Percentiles rank a stretch among this genome's conserved stretches.
These are phyloP conservation scores for Miltochrista miniata DNA, from an alignment of 2,888 invertebrate genomes.

Conservation along the genomic window DNA sequence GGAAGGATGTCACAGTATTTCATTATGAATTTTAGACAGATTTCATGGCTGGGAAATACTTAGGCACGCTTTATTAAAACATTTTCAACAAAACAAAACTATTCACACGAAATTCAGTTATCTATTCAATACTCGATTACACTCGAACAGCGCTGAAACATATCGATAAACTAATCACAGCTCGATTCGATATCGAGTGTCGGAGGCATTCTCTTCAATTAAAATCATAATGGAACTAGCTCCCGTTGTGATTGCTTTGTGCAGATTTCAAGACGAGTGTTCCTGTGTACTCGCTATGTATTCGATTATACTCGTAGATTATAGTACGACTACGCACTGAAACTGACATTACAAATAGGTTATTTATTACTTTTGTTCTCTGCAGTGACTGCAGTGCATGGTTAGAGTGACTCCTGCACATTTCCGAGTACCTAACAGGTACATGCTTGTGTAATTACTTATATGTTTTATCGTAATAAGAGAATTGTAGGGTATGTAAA, in stretches of 20 bases:
- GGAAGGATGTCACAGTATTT: too few species aligned
- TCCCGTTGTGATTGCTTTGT: conserved; percentile 27
- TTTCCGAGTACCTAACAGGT: too few species aligned
- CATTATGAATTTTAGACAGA: too few species aligned
- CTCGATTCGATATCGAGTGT: conserved; percentile 16
- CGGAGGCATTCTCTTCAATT: conserved; percentile 22
- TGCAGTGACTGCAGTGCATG: too few species aligned
- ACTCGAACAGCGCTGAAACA: conserved; percentile 9
- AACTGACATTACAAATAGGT: not conserved
- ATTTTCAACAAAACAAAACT: not conserved
- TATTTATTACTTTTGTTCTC: too few species aligned
- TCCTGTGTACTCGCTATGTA: not conserved
- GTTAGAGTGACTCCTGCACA: too few species aligned
- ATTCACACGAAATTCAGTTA: not conserved
- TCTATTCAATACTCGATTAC: not conserved
- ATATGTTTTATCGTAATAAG: too few species aligned
- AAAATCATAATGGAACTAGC: conserved; percentile 23
- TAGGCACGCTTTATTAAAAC: too few species aligned
- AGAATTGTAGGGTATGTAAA: too few species aligned
- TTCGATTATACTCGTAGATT: too few species aligned
- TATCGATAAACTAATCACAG: conserved; percentile 17
- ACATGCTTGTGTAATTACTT: too few species aligned
- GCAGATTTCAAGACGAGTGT: conserved; percentile 11
- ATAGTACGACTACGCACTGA: not conserved
- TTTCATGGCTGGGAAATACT: too few species aligned